These are phyloP conservation scores for Hipposideros larvatus DNA, from an alignment of 2,797 vertebrate genomes.

Conservation along the genomic window DNA sequence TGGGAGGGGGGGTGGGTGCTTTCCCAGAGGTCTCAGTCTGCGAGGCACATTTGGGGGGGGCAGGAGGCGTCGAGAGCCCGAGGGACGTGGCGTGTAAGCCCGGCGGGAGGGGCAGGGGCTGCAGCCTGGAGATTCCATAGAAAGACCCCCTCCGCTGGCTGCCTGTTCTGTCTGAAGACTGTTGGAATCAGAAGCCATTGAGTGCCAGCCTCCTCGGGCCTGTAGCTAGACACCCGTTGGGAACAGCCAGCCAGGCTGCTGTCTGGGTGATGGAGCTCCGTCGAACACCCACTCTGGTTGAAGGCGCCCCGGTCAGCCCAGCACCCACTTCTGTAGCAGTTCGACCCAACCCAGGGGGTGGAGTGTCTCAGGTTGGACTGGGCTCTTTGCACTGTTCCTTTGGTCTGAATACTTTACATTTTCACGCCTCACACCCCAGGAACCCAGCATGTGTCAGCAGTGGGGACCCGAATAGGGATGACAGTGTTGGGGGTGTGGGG, in stretches of 20 bases:
- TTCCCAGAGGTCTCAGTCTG: not conserved
- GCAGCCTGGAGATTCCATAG: not conserved
- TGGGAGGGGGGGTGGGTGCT: too few species aligned
- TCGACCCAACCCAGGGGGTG: too few species aligned
- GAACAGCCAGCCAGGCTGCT: not conserved
- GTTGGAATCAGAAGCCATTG: accelerated
- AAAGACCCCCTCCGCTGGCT: not conserved
- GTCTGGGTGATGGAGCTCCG: not conserved
- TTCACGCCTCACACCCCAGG: accelerated
- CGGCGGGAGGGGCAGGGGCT: accelerated
- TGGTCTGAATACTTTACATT: accelerated
- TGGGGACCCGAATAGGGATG: not conserved
- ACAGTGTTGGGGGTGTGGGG: accelerated
- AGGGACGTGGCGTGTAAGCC: accelerated
- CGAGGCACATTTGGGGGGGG: accelerated
- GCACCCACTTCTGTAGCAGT: not conserved
- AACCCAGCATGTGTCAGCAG: accelerated
- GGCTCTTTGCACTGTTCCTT: not conserved
- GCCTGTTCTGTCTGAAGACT: not conserved
- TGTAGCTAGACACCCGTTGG: not conserved
- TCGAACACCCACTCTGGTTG: accelerated
- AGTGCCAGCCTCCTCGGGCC: accelerated
- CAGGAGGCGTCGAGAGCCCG: not conserved
- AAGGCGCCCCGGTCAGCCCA: accelerated
- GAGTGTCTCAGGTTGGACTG: not conserved